These are phyloP conservation scores for Pipistrellus kuhlii DNA, from an alignment of 2,797 vertebrate species.

Conservation along the genomic window DNA sequence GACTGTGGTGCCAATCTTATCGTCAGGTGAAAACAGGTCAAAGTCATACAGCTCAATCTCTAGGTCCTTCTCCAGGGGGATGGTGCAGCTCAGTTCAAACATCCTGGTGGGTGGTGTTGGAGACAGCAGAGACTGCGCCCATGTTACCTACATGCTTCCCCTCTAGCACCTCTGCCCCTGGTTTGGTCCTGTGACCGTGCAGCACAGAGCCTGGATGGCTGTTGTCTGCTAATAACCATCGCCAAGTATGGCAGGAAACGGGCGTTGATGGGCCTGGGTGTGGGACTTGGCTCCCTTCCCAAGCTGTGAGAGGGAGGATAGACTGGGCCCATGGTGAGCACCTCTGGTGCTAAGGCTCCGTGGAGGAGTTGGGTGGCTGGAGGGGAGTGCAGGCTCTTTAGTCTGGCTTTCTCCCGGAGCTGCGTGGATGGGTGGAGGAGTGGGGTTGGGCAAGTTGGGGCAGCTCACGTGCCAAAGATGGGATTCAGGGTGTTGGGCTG, in stretches of 20 bases:
- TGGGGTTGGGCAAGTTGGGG: neutral
- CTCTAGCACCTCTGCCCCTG: neutral
- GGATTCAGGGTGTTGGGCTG: conserved; percentile 88
- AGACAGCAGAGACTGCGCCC: neutral
- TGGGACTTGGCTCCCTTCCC: neutral
- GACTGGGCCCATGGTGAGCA: neutral
- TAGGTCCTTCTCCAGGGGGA: conserved; percentile 88
- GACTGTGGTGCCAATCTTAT: conserved; percentile 86
- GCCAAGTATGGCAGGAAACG: neutral
- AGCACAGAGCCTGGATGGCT: neutral
- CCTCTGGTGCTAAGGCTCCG: rapidly evolving
- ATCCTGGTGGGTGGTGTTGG: conserved; percentile 74
- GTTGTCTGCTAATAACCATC: neutral
- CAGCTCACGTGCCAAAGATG: conserved; percentile 86
- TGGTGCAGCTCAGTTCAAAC: conserved; percentile 85
- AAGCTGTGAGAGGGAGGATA: neutral
- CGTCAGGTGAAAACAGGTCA: conserved; percentile 84
- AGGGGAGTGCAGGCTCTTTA: neutral
- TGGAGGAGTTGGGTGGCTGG: neutral
- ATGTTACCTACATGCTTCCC: rapidly evolving
- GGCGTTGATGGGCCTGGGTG: neutral
- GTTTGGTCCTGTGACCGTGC: neutral
- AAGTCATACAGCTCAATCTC: conserved; percentile 85
- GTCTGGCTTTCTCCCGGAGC: neutral
- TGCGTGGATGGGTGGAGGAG: neutral